Evolutionary conservation across 2,797 vertebrate genomes (phyloP).

Genomic region (Hipposideros larvatus): DNA sequence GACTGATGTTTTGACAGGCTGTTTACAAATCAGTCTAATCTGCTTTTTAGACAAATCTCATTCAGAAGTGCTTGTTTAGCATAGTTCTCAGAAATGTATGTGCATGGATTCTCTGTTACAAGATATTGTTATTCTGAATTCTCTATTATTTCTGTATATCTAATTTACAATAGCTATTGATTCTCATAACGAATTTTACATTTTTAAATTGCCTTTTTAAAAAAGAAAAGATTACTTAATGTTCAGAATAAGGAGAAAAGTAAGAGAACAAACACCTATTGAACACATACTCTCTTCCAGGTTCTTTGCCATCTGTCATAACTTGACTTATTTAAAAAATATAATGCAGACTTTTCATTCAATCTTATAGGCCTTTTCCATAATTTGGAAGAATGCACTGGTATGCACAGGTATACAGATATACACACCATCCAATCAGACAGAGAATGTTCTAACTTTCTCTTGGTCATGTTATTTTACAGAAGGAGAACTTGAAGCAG

Average conservation of each 20-base stretch:
- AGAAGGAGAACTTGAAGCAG: conserved; percentile 97
- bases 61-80: background rate
- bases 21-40: background rate
- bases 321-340: conserved; percentile 1
- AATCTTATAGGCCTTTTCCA: background rate
- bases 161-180: background rate
- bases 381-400: background rate
- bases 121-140: background rate
- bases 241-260: background rate
- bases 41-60: background rate
- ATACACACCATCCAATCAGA: rapidly evolving
- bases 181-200: background rate
- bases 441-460: background rate
- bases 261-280: background rate
- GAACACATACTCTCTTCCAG: background rate
- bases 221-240: background rate
- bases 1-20: background rate
- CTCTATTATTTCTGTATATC: background rate
- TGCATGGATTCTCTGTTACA: background rate
- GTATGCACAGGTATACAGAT: background rate
- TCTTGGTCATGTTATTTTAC: conserved; percentile 48
- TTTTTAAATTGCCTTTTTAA: conserved; percentile 25
- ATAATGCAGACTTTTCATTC: background rate
- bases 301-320: background rate
- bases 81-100: background rate